These are phyloP conservation scores for Chionis minor DNA, from an alignment of 2,113 vertebrate genomes.

Conservation along the genomic window DNA sequence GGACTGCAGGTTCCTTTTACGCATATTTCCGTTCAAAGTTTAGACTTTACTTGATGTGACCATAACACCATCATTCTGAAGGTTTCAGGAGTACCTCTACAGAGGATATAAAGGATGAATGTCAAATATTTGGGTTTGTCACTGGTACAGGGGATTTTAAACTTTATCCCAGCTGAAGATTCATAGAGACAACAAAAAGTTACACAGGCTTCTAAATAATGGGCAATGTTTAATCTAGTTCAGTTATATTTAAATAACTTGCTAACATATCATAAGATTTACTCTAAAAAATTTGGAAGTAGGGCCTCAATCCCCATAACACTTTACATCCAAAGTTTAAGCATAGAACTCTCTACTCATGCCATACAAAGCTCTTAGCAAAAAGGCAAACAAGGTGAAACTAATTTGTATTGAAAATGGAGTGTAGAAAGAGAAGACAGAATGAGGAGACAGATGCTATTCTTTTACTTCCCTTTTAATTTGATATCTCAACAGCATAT, in stretches of 20 bases:
- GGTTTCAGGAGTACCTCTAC: not conserved
- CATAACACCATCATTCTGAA: not conserved
- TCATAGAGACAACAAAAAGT: not conserved
- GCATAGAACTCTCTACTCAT: not conserved
- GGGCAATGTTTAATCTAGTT: not conserved
- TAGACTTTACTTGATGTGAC: not conserved
- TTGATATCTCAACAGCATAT: not conserved
- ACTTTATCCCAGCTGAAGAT: not conserved
- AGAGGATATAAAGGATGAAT: not conserved
- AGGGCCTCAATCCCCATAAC: not conserved
- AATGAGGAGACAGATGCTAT: not conserved
- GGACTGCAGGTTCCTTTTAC: not conserved
- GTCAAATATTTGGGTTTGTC: not conserved
- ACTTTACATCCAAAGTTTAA: not conserved
- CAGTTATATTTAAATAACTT: not conserved
- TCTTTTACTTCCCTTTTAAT: not conserved
- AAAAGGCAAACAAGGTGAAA: slow-evolving; percentile 5
- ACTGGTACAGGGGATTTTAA: not conserved
- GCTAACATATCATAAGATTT: not conserved
- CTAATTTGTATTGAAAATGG: not conserved
- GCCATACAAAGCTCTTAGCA: not conserved
- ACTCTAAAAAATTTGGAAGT: not conserved
- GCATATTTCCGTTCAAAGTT: not conserved
- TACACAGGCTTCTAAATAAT: not conserved
- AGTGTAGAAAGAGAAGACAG: not conserved